phyloP scores from a whole-genome alignment of 2,113 vertebrate genomes.

The Triplophysa tibetana region DNA sequence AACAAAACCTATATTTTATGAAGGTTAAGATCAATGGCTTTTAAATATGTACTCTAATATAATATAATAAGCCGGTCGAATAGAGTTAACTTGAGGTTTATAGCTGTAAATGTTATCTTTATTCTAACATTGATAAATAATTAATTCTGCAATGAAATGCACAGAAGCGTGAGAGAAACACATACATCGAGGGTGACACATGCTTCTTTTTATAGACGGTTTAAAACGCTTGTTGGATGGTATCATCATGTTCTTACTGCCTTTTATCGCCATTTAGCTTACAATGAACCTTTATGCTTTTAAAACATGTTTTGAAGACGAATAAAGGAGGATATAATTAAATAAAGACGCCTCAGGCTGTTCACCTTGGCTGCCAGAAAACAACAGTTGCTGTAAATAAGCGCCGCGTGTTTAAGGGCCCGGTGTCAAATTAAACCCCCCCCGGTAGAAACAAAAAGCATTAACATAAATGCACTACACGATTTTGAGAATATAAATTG shows the following conservation, averaged over 20 bases:
- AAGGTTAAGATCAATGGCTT: too few species aligned
- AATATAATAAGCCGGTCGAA: too few species aligned
- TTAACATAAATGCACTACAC: background rate
- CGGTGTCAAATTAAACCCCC: slow-evolving; percentile 26
- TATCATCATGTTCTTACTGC: background rate
- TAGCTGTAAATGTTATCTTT: too few species aligned
- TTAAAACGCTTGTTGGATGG: background rate
- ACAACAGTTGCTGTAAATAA: slow-evolving; percentile 65
- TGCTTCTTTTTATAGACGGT: background rate
- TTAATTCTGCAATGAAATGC: too few species aligned
- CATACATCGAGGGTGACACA: background rate
- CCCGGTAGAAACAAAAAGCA: background rate
- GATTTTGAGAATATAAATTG: background rate
- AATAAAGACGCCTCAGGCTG: slow-evolving; percentile 41
- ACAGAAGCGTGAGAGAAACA: background rate
- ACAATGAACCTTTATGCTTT: background rate
- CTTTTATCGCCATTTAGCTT: background rate
- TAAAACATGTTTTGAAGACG: background rate
- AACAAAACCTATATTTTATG: too few species aligned
- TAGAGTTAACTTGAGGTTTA: too few species aligned
- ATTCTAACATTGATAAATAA: too few species aligned
- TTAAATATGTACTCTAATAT: too few species aligned
- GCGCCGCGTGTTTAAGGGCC: slow-evolving; percentile 43
- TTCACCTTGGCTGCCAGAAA: slow-evolving; percentile 60
- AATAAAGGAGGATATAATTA: slow-evolving; percentile 2